These are phyloP conservation scores for Lacanobia oleracea DNA, from an alignment of 2,888 invertebrate species.

Conservation along the genomic window DNA sequence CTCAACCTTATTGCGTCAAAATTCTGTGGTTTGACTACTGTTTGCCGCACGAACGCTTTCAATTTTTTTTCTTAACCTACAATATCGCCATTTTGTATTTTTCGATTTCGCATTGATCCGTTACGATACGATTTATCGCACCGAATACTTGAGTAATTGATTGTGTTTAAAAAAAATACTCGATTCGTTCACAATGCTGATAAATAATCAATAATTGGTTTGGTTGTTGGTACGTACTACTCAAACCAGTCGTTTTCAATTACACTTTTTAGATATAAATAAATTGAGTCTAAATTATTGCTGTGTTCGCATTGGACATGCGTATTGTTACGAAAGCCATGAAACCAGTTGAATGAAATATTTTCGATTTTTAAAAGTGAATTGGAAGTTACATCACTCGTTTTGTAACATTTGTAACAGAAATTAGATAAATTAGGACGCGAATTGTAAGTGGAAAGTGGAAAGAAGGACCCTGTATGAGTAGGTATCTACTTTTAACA, in stretches of 20 bases:
- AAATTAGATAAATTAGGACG: conserved; percentile 2
- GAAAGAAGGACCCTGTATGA: not conserved
- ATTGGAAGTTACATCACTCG: conserved; percentile 3
- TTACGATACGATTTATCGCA: conserved; percentile 74
- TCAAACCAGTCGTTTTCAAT: conserved; percentile 60
- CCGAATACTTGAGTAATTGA: conserved; percentile 72
- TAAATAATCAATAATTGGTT: conserved; percentile 77
- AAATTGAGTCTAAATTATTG: conserved; percentile 70
- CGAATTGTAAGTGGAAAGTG: conserved; percentile 4
- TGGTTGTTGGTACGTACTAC: conserved; percentile 65
- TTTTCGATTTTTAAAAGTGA: conserved; percentile 15
- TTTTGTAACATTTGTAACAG: not conserved
- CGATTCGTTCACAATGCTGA: conserved; percentile 70
- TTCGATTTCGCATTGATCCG: conserved; percentile 68
- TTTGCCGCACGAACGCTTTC: conserved; percentile 70
- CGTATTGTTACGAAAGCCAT: conserved; percentile 56
- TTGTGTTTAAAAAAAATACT: conserved; percentile 72
- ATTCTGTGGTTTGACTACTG: conserved; percentile 65
- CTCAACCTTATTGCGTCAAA: conserved; percentile 44
- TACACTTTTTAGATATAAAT: conserved; percentile 67
- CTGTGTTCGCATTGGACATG: conserved; percentile 66
- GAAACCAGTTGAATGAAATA: conserved; percentile 26
- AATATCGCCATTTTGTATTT: conserved; percentile 75
- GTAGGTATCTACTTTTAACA: no score
- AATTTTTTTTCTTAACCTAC: conserved; percentile 74